Evolutionary conservation across 2,888 invertebrate species (phyloP).

Genomic region (Trichopria drosophilae): DNA sequence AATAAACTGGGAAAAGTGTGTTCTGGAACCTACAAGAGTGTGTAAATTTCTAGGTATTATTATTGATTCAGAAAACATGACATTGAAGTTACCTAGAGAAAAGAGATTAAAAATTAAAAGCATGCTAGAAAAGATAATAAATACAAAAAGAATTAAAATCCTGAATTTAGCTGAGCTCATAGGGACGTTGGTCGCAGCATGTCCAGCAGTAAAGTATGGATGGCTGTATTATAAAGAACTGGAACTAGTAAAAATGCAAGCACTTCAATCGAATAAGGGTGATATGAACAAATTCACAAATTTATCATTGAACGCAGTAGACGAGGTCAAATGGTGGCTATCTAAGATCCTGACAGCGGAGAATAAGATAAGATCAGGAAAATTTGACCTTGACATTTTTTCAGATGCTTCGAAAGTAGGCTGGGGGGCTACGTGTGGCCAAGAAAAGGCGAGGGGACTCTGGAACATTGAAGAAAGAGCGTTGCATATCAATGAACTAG

Average conservation of each 20-base stretch:
- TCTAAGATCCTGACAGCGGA: background rate
- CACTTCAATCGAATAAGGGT: too few relatives aligned
- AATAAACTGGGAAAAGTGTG: background rate
- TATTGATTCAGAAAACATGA: conserved; percentile 2
- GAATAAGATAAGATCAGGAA: background rate
- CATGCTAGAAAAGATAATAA: conserved; percentile 5
- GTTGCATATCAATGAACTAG: background rate
- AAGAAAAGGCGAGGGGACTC: background rate
- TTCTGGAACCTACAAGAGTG: background rate
- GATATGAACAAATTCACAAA: too few relatives aligned
- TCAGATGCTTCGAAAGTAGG: conserved; percentile 4
- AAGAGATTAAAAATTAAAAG: background rate
- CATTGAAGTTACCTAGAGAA: conserved; percentile 1
- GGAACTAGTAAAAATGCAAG: background rate
- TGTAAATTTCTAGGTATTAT: conserved; percentile 6
- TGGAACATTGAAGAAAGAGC: background rate
- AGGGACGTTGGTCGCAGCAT: background rate
- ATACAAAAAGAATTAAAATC: conserved; percentile 2
- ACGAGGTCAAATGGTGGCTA: too few relatives aligned
- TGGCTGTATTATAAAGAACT: background rate
- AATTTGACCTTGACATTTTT: conserved; percentile 1
- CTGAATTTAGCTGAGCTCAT: background rate
- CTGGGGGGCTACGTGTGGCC: background rate
- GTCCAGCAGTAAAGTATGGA: too few relatives aligned
- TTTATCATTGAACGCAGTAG: too few relatives aligned